Percentiles rank a stretch among this genome's conserved stretches.
Conservation (phyloP, 1,140 invertebrate species). For the Ganaspis sp. region DNA sequence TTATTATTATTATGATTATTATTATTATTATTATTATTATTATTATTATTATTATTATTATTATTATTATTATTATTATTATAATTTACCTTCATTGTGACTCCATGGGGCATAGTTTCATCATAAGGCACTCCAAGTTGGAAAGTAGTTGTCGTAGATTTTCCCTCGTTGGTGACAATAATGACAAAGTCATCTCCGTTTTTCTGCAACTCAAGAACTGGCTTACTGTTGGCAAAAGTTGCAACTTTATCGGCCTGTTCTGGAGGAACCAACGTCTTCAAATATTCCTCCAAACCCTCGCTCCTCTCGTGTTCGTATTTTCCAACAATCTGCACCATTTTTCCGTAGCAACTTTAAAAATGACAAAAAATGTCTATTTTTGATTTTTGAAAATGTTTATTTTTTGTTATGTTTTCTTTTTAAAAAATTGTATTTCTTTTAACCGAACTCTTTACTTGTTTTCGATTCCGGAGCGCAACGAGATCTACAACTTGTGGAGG, state of each 20-base stretch:
- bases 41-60: slow-evolving; percentile 35
- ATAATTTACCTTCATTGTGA: slow-evolving; percentile 63
- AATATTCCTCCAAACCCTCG: slow-evolving; percentile 70
- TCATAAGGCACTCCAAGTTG: slow-evolving; percentile 67
- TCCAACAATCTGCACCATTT: slow-evolving; percentile 68
- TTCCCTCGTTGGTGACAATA: slow-evolving; percentile 61
- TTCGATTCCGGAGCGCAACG: background rate
- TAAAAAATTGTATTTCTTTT: background rate
- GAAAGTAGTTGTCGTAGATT: slow-evolving; percentile 60
- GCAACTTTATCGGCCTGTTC: slow-evolving; percentile 54
- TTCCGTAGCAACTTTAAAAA: slow-evolving; percentile 22
- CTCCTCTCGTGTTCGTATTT: slow-evolving; percentile 69
- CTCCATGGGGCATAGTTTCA: slow-evolving; percentile 66
- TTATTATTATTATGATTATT: no score
- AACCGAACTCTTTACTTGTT: background rate
- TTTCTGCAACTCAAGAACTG: slow-evolving; percentile 62
- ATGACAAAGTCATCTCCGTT: slow-evolving; percentile 64
- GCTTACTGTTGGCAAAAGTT: slow-evolving; percentile 57
- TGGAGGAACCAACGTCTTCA: slow-evolving; percentile 59
- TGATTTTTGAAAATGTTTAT: no score
- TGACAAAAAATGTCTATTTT: background rate
- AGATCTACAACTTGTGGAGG: background rate
- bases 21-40: no score
- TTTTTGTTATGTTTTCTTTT: background rate
- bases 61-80: slow-evolving; percentile 34